phyloP scores from a whole-genome alignment of 2,113 vertebrate species.

The Pachypanchax playfairii region DNA sequence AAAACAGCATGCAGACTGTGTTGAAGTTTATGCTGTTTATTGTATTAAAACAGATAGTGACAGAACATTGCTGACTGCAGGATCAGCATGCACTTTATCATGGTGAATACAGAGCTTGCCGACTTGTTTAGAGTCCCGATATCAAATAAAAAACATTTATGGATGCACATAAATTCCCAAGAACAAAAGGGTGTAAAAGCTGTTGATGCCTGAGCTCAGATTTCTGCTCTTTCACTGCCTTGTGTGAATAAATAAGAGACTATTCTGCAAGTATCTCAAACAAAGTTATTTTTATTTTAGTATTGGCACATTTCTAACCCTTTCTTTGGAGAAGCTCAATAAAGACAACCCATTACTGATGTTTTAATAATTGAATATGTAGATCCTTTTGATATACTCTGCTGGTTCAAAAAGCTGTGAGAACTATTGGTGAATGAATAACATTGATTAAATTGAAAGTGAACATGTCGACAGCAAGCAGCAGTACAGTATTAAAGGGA shows the following conservation, averaged over 20 bases:
- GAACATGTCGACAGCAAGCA: too few relatives aligned
- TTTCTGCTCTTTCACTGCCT: slow-evolving; percentile 30
- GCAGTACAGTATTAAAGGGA: too few relatives aligned
- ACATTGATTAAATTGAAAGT: too few relatives aligned
- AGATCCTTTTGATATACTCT: background rate
- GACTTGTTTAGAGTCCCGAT: slow-evolving; percentile 13
- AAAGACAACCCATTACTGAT: background rate
- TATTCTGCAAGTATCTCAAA: slow-evolving; percentile 3
- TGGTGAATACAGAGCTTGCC: background rate
- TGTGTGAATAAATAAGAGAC: slow-evolving; percentile 1
- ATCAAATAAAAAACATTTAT: slow-evolving; percentile 27
- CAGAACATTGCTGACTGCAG: background rate
- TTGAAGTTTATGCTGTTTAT: slow-evolving; percentile 11
- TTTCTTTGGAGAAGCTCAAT: background rate
- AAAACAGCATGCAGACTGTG: background rate
- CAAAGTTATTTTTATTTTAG: background rate
- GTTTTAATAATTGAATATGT: background rate
- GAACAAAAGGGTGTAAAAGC: background rate
- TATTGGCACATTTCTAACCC: background rate
- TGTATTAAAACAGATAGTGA: background rate
- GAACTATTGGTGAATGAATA: too few relatives aligned
- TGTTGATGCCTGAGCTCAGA: background rate
- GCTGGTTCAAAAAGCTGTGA: background rate
- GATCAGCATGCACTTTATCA: background rate
- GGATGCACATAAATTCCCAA: background rate